A percentile compares a stretch with the other conserved stretches of the same genome.
These are phyloP conservation scores for Hybos culiciformis DNA, from an alignment of 2,888 invertebrate species.

Conservation along the genomic window DNA sequence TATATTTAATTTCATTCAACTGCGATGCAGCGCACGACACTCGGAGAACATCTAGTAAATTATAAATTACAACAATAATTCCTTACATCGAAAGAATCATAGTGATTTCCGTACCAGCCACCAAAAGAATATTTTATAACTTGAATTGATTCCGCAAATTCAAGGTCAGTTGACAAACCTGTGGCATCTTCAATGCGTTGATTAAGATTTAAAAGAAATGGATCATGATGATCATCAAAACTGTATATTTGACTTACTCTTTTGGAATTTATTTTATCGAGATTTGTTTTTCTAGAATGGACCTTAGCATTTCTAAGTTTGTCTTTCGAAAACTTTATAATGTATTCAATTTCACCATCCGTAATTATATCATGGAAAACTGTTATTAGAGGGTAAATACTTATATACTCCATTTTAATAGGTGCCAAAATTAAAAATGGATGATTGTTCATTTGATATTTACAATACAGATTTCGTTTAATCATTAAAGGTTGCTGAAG, in stretches of 20 bases:
- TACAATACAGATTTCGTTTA: conserved; percentile 1
- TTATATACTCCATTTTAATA: conserved; percentile 25
- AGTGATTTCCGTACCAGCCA: conserved; percentile 26
- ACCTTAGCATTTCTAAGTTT: conserved; percentile 24
- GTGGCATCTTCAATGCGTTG: conserved; percentile 26
- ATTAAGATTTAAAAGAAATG: conserved; percentile 18
- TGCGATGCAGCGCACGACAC: too few species aligned
- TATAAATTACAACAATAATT: too few species aligned
- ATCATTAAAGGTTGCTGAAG: too few species aligned
- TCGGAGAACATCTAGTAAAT: too few species aligned
- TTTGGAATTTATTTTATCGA: conserved; percentile 14
- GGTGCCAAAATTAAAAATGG: conserved; percentile 25
- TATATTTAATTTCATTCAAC: too few species aligned
- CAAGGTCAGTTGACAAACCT: conserved; percentile 21
- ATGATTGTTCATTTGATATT: conserved; percentile 1
- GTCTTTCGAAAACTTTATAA: conserved; percentile 21
- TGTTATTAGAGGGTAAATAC: conserved; percentile 25
- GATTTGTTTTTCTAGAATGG: conserved; percentile 8
- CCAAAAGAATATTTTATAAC: conserved; percentile 31
- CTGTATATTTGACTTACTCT: conserved; percentile 28
- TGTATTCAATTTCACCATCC: conserved; percentile 20
- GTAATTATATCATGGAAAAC: conserved; percentile 25
- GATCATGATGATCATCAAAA: conserved; percentile 19
- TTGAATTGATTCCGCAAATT: conserved; percentile 25
- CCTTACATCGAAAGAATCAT: too few species aligned